These are phyloP conservation scores for Drosophila chauvacae DNA, from an alignment of 1,140 invertebrate genomes.

Conservation along the genomic window DNA sequence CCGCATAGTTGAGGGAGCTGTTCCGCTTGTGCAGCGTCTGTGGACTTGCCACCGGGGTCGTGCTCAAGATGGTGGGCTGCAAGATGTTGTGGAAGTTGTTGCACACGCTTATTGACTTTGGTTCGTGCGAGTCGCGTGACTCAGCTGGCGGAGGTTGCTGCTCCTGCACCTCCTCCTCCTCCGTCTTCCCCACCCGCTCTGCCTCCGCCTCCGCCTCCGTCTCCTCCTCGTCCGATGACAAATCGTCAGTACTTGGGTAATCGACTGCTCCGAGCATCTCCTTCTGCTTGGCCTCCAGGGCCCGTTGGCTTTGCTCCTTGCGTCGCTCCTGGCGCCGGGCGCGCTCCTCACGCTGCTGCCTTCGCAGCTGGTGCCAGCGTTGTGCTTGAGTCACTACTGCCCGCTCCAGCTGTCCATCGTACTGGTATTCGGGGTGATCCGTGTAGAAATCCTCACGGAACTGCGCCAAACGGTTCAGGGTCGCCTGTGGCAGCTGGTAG, in stretches of 20 bases:
- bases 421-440: conserved; percentile 85
- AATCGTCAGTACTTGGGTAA: conserved; percentile 85
- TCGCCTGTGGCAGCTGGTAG: conserved; percentile 73
- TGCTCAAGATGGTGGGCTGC: conserved; percentile 70
- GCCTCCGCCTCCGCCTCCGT: conserved; percentile 12
- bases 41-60: conserved; percentile 31
- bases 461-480: conserved; percentile 88
- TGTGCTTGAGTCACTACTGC: conserved; percentile 89
- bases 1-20: conserved; percentile 87
- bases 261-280: conserved; percentile 86
- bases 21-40: conserved; percentile 62
- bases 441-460: conserved; percentile 87
- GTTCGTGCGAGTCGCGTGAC: conserved; percentile 59
- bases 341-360: conserved; percentile 86
- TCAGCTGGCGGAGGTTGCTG: conserved; percentile 25
- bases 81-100: conserved; percentile 80
- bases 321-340: conserved; percentile 86
- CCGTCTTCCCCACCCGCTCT: background rate
- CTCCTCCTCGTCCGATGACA: conserved; percentile 67
- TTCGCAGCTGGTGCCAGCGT: conserved; percentile 88
- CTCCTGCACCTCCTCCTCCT: conserved; percentile 2
- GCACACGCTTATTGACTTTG: conserved; percentile 85
- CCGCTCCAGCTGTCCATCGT: conserved; percentile 90
- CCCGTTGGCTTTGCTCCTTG: conserved; percentile 85
- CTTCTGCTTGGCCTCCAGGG: conserved; percentile 86